Base-by-base conservation (phyloP, 1,140 invertebrate species). In the Drosophila baimaii region DNA sequence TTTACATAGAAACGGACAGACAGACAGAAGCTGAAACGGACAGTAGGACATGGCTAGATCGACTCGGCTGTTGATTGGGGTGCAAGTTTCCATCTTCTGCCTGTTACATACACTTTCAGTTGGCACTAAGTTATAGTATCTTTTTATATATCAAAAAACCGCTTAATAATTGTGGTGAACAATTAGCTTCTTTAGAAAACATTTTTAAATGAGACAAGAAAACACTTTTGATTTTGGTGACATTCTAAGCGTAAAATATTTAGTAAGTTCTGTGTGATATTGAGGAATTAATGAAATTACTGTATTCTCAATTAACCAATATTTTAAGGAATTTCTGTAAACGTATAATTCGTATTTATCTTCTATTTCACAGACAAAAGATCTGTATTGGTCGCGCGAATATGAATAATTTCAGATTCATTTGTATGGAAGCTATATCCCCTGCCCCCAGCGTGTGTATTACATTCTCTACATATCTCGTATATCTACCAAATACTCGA, bases 401-500 rank as follows among this genome's bases (percentile, higher is more conserved):
- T 71, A 43, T 47, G n/a, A 82, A 57, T 73, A 73, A 49, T 73
- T 37, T 35, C 33, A 62, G 31, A 52, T 71, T 64, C 31, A 66
- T 46, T 62, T 81, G 51, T 69, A 70, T 62, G 9, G 54, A 54
- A 54, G 37, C 59, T 29, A 27, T 33, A n/a, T n/a, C n/a, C 35
- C 41, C 43, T n/a, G 27, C 27, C 49, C 55, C 27, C n/a, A 12
- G 39, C 37, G 54, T 79, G 63, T 51, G 13, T 41, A 35, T 44
- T 43, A 21, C 43, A 57, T 64, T 63, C 15, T 25, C 25, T 29
- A 31, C 35, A 55, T 29, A 21, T 56, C 49, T 54, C 31, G 39
- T 41, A 46, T 47, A 74, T 73, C 69, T 65, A 21, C 44, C 54
- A 54, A 59, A 79, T 69, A 71, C 73, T 51, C 65, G 79, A 62